Percentiles rank a stretch among this genome's conserved stretches.
phyloP scores from a whole-genome alignment of 2,797 vertebrate genomes.

The Cheirogaleus major region DNA sequence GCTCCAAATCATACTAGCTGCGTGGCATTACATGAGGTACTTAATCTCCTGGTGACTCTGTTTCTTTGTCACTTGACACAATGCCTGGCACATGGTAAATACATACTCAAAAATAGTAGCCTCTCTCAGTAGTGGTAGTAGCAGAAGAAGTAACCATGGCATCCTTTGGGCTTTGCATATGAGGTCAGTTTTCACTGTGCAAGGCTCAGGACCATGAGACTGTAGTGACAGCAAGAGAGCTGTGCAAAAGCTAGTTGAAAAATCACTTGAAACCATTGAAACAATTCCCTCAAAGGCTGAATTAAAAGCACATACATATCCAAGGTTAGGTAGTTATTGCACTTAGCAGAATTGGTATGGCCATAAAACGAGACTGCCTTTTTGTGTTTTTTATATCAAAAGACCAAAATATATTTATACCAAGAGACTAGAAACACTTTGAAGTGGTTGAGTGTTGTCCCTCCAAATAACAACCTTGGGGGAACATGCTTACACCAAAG shows the following conservation, averaged over 20 bases:
- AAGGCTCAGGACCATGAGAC: background rate
- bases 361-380: background rate
- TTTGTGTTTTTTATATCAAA: slow-evolving; percentile 37
- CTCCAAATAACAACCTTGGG: slow-evolving; percentile 28
- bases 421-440: slow-evolving; percentile 9
- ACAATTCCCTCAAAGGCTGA: background rate
- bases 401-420: slow-evolving; percentile 16
- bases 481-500: background rate
- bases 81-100: background rate
- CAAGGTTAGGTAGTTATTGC: background rate
- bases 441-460: slow-evolving; percentile 13
- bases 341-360: slow-evolving; percentile 6
- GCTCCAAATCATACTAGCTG: background rate
- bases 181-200: background rate
- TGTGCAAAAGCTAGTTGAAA: background rate
- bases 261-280: background rate
- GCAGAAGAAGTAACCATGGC: background rate
- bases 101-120: background rate
- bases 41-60: background rate
- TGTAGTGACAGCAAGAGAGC: background rate
- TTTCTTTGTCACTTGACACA: slow-evolving; percentile 16
- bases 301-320: background rate
- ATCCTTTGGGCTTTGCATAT: background rate
- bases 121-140: background rate
- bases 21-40: slow-evolving; percentile 1